Base-by-base conservation (phyloP, 2,113 vertebrate genomes). In the Pedionomus torquatus region DNA sequence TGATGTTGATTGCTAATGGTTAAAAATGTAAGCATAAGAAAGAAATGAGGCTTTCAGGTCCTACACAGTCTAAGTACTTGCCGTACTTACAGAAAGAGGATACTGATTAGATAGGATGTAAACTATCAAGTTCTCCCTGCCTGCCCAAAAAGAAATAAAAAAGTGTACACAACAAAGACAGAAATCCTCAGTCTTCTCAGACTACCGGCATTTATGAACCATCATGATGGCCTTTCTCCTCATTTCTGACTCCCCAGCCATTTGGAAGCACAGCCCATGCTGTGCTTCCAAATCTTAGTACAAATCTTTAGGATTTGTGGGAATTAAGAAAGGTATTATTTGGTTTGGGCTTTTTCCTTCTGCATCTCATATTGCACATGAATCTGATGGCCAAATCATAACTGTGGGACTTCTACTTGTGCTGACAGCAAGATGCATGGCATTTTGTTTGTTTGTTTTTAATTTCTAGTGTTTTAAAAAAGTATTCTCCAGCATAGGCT, bases 371-470 rank as follows among this genome's bases (percentile, higher is more conserved):
- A n/a, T 11, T 75, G 13, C 49, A n/a, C 13, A 13, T 65, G 24
- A 71, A 60, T 79, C 13, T 1, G 0, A 61, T 54, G 63, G 52
- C 41, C 57, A 84, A 72, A 84, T 54, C 24, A 8, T 31, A 82
- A 31, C 21, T 44, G 30, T 55, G 78, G 37, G 65, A 78, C 19
- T 88, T 85, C 60, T 7, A 65, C 20, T 87, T 37, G 24, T 72
- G 66, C 35, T 93, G 52, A 89, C 55, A 89, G 57, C 0, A 0
- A 79, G 31, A n/a, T 4, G 7, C 21, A 39, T 15, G 19, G 5
- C 35, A 48, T 49, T 86, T 69, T 87, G 16, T 17, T 64, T 66
- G n/a, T 39, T 90, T 90, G 12, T 21, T 90, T 94, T 89, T 55
- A 46, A 65, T 95, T 90, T 69, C 66, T 68, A 31, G 13, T 80